phyloP scores from a whole-genome alignment of 2,888 invertebrate species.

The Drosophila rubida region DNA sequence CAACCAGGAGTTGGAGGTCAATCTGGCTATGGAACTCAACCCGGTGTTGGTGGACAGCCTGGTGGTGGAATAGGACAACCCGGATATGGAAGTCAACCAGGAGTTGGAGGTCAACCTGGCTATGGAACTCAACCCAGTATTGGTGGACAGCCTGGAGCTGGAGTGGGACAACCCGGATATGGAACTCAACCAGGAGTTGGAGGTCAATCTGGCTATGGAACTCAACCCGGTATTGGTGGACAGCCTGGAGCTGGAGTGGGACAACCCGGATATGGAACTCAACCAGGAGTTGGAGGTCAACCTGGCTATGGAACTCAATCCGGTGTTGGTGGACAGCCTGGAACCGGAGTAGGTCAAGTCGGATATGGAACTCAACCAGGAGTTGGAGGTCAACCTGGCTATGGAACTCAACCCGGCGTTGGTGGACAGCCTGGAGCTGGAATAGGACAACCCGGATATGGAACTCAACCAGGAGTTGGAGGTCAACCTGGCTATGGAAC shows the following conservation, averaged over 20 bases:
- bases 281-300: conserved; percentile 6
- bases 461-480: conserved; percentile 10
- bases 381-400: conserved; percentile 15
- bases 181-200: conserved; percentile 2
- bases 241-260: conserved; percentile 16
- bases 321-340: conserved; percentile 9
- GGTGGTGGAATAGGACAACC: conserved; percentile 20
- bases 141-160: conserved; percentile 23
- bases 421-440: conserved; percentile 12
- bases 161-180: background rate
- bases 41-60: conserved; percentile 6
- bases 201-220: conserved; percentile 10
- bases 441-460: conserved; percentile 27
- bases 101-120: conserved; percentile 28
- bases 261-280: conserved; percentile 2
- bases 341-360: conserved; percentile 1
- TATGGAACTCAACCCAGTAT: conserved; percentile 18
- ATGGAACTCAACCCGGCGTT: conserved; percentile 8
- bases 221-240: conserved; percentile 16
- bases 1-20: background rate
- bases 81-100: conserved; percentile 14
- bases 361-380: conserved; percentile 26
- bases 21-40: background rate
- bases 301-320: conserved; percentile 18
- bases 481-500: conserved; percentile 22